phyloP scores from a whole-genome alignment of 2,888 invertebrate species.

The Hipparchia semele region DNA sequence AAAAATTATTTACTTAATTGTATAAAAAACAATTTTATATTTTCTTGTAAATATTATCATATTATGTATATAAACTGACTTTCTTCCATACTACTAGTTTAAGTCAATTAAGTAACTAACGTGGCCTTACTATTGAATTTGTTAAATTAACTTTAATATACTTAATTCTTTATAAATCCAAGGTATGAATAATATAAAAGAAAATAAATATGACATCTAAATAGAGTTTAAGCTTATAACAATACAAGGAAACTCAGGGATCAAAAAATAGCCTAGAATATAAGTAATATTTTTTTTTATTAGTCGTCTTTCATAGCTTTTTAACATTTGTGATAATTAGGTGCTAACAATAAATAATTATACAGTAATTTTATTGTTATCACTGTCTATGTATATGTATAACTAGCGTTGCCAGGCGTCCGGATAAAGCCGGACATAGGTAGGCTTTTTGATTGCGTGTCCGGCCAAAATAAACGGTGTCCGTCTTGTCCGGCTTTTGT shows the following conservation, averaged over 20 bases:
- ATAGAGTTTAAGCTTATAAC: not conserved
- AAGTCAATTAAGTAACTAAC: too few relatives aligned
- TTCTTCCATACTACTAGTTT: too few relatives aligned
- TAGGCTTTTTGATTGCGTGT: too few relatives aligned
- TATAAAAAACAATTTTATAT: too few relatives aligned
- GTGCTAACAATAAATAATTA: not conserved
- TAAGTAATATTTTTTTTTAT: not conserved
- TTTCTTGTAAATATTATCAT: too few relatives aligned
- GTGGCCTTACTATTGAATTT: too few relatives aligned
- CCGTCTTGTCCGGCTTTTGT: too few relatives aligned
- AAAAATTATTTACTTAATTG: too few relatives aligned
- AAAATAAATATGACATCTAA: not conserved
- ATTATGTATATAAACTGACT: too few relatives aligned
- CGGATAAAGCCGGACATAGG: too few relatives aligned
- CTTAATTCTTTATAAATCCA: not conserved
- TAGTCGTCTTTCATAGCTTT: not conserved
- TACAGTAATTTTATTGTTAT: not conserved
- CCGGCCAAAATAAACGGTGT: too few relatives aligned
- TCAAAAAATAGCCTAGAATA: not conserved
- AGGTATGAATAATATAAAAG: not conserved
- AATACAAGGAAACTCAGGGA: slow-evolving; percentile 12
- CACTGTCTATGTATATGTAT: not conserved
- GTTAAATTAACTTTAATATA: not conserved
- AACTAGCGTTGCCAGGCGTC: too few relatives aligned
- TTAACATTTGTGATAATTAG: slow-evolving; percentile 13